Percentiles rank a stretch among this genome's conserved stretches.
These are phyloP conservation scores for Struthidea cinerea DNA, from an alignment of 2,113 vertebrate genomes.

Conservation along the genomic window DNA sequence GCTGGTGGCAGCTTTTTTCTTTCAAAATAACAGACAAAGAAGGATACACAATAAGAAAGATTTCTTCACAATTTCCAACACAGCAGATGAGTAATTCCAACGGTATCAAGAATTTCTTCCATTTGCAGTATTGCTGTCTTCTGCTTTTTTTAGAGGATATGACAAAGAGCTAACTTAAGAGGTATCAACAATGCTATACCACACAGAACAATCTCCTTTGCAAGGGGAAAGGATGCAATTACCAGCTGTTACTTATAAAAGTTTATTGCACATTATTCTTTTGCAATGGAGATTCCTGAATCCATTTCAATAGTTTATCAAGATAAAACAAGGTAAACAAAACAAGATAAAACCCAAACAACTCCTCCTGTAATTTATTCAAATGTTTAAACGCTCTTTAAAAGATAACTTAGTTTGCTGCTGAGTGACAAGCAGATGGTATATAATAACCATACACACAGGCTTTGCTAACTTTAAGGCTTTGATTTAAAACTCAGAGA, in stretches of 20 bases:
- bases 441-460: neutral
- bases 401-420: neutral
- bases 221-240: neutral
- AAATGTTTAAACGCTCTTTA: neutral
- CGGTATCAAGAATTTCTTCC: neutral
- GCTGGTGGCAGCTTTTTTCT: neutral
- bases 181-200: neutral
- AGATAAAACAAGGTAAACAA: constrained; percentile 18
- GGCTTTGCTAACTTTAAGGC: neutral
- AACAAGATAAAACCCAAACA: neutral
- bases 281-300: neutral
- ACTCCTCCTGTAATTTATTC: neutral
- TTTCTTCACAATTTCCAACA: constrained; percentile 21
- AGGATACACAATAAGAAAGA: neutral
- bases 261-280: neutral
- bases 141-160: neutral
- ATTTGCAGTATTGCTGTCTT: neutral
- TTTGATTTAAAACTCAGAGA: neutral
- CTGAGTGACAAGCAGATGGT: neutral
- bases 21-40: constrained; percentile 8
- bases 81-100: neutral
- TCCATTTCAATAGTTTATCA: neutral
- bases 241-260: neutral
- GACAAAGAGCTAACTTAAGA: neutral
- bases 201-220: neutral